Base-by-base conservation (phyloP, 2,888 invertebrate genomes). In the Epinotia brunnichana region DNA sequence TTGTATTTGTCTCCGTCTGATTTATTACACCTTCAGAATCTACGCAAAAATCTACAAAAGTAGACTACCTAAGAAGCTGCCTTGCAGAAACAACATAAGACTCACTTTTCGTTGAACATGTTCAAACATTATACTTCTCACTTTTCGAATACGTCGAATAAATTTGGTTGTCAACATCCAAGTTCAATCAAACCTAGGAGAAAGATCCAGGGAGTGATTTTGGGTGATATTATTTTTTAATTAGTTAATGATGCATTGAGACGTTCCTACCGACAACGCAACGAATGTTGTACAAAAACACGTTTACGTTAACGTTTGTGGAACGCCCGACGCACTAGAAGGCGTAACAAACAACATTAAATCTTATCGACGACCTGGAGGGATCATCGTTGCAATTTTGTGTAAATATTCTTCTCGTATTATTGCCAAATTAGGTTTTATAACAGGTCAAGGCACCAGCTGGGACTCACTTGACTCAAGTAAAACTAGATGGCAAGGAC, bases 201-300 rank as follows among this genome's bases (percentile, higher is more conserved):
- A 66, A 51, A 66, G 66, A 66, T 66, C 66, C 66, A 66, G 66
- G 66, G 66, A 56, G 54, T 66, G 54, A 66, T 64, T 62, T 62
- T 21, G 39, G 53, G 66, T 66, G 41, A 41, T 66, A 54, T 53
- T 63, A 53, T 66, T 4, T 56, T 56, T 19, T 39, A 54, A 44
- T 41, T 24, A 48, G 41, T 61, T 17, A 48, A 39, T 54, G 35
- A 19, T 54, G 64, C 53, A 17, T 17, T 54, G 53, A 39, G 35
- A 17, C 21, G n/a, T 41, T 19, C 39, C 41, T 56, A 24, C 66
- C 15, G 66, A 66, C 66, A 66, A 66, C 66, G 66, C 66, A 66
- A n/a, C n/a, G 66, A 21, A 64, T 21, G 11, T 54, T 51, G 35
- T 17, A 29, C 35, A n/a, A 51, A 63, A 60, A n/a, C 5, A 39